Evolutionary conservation across 2,888 invertebrate species (phyloP), one percentile per base, ranked within the genome.

Genomic region (Leptura quadrifasciata): DNA sequence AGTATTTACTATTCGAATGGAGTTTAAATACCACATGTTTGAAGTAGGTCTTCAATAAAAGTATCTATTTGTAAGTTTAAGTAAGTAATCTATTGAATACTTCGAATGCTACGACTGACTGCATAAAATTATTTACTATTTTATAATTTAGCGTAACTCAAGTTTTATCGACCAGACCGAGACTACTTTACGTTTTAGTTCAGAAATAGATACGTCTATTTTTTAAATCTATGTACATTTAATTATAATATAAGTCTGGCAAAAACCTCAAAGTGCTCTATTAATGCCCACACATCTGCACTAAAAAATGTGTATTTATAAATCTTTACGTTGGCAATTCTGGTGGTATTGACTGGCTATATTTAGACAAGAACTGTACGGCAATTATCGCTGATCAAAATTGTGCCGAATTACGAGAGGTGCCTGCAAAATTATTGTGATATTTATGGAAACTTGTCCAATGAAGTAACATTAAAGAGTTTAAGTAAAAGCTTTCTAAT

Each of bases 211-310:
- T 17, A 35, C 35, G 35, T 17, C 61, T 61, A 61, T 31, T 61
- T 61, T 61, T 61, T 18, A 61, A 31, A 60, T 61, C 4, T 21
- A 61, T 39, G 17, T 31, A 58, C 58, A 61, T 61, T 61, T 35
- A 61, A 61, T 60, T 60, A 60, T 61, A 61, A 61, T 61, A 61
- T 12, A 17, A 27, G 61, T 61, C 61, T 61, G 61, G 61, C 61
- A 61, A 61, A 61, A 35, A 35, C 61, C 61, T 31, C 61, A 61
- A 61, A 61, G 61, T 61, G 35, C 61, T 20, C 58, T 60, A 24
- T 61, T 61, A 61, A 21, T 61, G 35, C 61, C 61, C 61, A 61
- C 61, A 61, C 61, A 18, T 61, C 61, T 35, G 35, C 58, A n/a
- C 15, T 31, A 61, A 61, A 61, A 61, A 31, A 27, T n/a, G 31